Percentiles rank a stretch among this genome's conserved stretches.
phyloP scores from a whole-genome alignment of 2,888 invertebrate genomes.

The Nomada fucata region DNA sequence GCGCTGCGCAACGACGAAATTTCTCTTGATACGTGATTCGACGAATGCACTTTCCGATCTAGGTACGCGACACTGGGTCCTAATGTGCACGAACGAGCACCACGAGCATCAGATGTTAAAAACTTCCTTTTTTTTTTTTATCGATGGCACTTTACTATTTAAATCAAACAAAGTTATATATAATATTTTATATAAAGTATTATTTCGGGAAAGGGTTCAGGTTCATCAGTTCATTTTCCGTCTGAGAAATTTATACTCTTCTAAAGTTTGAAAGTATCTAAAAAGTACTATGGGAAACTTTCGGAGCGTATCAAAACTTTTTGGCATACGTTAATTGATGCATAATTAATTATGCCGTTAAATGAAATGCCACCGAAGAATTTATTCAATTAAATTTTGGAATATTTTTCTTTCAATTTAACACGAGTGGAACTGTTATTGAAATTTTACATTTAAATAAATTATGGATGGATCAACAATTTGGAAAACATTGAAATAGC shows the following conservation, averaged over 20 bases:
- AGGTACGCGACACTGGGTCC: constrained; percentile 35
- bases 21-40: constrained; percentile 72
- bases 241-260: too few species aligned
- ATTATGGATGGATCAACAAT: background rate
- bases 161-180: background rate
- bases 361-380: too few species aligned
- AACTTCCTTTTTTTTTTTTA: constrained; percentile 45
- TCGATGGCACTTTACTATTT: background rate
- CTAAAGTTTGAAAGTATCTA: too few species aligned
- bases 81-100: constrained; percentile 42
- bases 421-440: background rate
- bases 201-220: too few species aligned
- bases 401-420: background rate
- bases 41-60: constrained; percentile 51
- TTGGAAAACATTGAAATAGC: background rate
- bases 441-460: background rate
- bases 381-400: too few species aligned
- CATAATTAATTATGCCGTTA: too few species aligned
- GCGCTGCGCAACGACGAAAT: constrained; percentile 57
- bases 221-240: too few species aligned
- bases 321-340: too few species aligned
- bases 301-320: too few species aligned
- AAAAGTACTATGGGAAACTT: too few species aligned
- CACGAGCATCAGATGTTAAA: constrained; percentile 45
- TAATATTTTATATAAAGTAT: background rate